Base-by-base conservation (phyloP, 2,888 invertebrate species). In the Cylindroiulus punctatus region DNA sequence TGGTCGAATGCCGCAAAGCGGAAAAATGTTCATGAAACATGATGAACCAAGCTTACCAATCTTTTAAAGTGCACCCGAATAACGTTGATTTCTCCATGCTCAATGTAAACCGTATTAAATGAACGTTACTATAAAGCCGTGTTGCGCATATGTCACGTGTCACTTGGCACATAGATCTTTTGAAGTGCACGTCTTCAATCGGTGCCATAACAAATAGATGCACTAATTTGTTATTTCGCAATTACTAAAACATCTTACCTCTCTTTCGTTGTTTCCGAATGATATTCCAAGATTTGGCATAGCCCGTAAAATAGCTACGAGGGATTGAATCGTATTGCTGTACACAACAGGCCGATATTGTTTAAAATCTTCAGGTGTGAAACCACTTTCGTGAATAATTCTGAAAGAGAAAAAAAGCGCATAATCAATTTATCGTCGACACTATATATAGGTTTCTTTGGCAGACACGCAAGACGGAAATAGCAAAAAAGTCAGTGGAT, bases 311-410 rank as follows among this genome's bases (percentile, higher is more conserved):
- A 97, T 97, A 87, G 97, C 95, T 94, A 97, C 95, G 90, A 97
- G 93, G 90, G 96, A 96, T 88, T 91, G 91, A 89, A 97, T 96
- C 84, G 96, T 96, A 91, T 97, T 97, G 91, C 96, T 96, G 91
- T 95, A 97, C 65, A 97, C 97, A 85, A 97, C 97, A 14, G 96
- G 96, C 88, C 95, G 93, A 91, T 97, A 97, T 90, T 96, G 96
- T 90, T 96, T 94, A 90, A 97, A 96, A 93, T 97, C 97, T 91
- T 97, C 97, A 90, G 93, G 94, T 65, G 95, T 95, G 91, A 97
- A 97, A 47, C 97, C 97, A 87, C 95, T 94, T 92, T 97, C 97
- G 90, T 98, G 97, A 89, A 98, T 97, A 89, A 98, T 98, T 94
- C 92, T 92, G 30, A 88, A 85, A 90, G 22, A n/a, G 81, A 81